Evolutionary conservation across 2,797 vertebrate species (phyloP), one percentile per base, ranked within the genome.

Genomic region (Anguilla obscura): DNA sequence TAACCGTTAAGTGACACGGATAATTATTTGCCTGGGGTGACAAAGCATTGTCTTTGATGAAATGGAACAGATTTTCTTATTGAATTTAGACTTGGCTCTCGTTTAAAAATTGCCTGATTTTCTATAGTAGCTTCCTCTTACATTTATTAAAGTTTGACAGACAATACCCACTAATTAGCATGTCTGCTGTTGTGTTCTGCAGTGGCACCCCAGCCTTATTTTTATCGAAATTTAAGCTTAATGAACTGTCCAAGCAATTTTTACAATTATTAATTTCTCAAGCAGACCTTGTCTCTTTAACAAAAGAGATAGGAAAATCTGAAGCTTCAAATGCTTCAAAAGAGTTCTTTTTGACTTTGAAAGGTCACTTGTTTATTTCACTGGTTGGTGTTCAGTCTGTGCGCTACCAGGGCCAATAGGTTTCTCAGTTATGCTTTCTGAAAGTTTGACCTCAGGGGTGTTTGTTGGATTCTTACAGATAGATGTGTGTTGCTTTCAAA

Each of bases 321-420:
- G 24, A 82, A 82, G 40, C 40, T 21, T 82, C 79, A 82, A 50
- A 50, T 10, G 18, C 8, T 48, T 82, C 9, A 10, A 33, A 45
- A 45, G 3, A 56, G 27, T 60, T 36, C 54, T 85, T 85, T 54
- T 85, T 85, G 52, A 85, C 52, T 85, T 85, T 85, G 84, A 85
- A 58, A 85, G 84, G 84, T 60, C 84, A 60, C 84, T 60, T 85
- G 84, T 85, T 85, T 60, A 60, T 85, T 85, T 60, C 52, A 33
- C n/a, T 3, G 21, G 84, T 21, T 3, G 33, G 30, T 8, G n/a
- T 58, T 60, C 30, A 5, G 14, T 33, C 52, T 58, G 56, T 33
- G 52, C 3, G 0, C 40, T 52, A 24, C 48, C 40, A 16, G 30
- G 14, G 74, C 63, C 0, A 79, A 36, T 54, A 0, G 50, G 82